Evolutionary conservation across 2,888 invertebrate genomes (phyloP).

Genomic region (Acanthosoma haemorrhoidale): DNA sequence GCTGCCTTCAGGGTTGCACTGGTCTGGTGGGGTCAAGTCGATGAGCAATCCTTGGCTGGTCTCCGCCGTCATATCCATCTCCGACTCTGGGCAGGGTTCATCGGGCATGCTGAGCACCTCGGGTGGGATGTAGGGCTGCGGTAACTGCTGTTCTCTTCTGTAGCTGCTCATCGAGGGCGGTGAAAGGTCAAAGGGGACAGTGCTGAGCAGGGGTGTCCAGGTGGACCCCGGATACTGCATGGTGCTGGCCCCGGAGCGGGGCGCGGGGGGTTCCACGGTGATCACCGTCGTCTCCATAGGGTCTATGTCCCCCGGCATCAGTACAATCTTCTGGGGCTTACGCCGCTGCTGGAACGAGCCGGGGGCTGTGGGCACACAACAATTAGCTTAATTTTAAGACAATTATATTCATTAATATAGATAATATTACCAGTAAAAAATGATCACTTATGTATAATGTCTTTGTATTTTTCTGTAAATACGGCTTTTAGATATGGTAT

Average conservation of each 20-base stretch:
- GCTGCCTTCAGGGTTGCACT: background rate
- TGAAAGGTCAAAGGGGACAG: background rate
- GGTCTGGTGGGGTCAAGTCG: background rate
- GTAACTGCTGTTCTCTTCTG: background rate
- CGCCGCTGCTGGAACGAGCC: background rate
- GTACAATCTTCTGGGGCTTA: slow-evolving; percentile 15
- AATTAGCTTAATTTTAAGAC: too few relatives aligned
- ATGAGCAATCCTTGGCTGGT: background rate
- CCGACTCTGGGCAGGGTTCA: background rate
- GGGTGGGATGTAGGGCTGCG: background rate
- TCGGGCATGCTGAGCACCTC: background rate
- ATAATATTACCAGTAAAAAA: too few relatives aligned
- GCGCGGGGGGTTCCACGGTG: background rate
- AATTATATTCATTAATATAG: too few relatives aligned
- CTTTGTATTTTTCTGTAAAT: too few relatives aligned
- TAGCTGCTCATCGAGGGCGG: background rate
- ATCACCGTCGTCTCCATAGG: slow-evolving; percentile 24
- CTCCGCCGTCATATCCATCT: background rate
- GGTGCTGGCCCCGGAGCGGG: background rate
- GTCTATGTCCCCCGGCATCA: slow-evolving; percentile 26
- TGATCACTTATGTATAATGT: too few relatives aligned
- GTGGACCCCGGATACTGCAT: too few relatives aligned
- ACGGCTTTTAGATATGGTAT: too few relatives aligned
- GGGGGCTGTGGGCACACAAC: too few relatives aligned
- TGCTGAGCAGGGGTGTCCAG: background rate